A percentile compares a stretch with the other conserved stretches of the same genome.
phyloP scores from a whole-genome alignment of 1,140 invertebrate genomes.

The Zaprionus tsacasi region DNA sequence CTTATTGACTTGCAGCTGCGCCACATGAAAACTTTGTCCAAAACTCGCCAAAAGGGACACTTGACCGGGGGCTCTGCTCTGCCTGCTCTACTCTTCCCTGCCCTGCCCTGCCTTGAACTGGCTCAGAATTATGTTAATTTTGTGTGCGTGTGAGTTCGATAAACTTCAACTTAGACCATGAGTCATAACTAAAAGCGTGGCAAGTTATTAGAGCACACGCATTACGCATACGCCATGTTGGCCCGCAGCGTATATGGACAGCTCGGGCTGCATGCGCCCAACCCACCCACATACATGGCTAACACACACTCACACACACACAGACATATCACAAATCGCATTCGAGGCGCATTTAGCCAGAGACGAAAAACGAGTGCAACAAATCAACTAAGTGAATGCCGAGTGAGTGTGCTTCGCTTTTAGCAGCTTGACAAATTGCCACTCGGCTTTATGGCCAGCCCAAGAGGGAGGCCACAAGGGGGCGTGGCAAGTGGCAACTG shows the following conservation, averaged over 20 bases:
- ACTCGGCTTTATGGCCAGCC: slow-evolving; percentile 48
- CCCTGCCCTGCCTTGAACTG: slow-evolving; percentile 45
- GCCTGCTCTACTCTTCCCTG: neutral
- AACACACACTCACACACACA: slow-evolving; percentile 4
- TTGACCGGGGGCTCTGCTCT: neutral
- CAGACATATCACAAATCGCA: slow-evolving; percentile 70
- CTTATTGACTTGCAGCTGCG: slow-evolving; percentile 76
- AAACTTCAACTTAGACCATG: slow-evolving; percentile 43
- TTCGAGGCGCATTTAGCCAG: slow-evolving; percentile 69
- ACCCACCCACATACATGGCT: slow-evolving; percentile 2
- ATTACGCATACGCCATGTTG: slow-evolving; percentile 63
- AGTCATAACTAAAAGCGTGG: slow-evolving; percentile 60
- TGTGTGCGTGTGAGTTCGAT: slow-evolving; percentile 41
- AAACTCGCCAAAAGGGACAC: slow-evolving; percentile 52
- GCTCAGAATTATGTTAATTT: slow-evolving; percentile 74
- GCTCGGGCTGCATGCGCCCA: slow-evolving; percentile 3
- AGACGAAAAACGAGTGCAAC: slow-evolving; percentile 78
- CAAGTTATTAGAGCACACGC: slow-evolving; percentile 54
- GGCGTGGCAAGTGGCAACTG: neutral
- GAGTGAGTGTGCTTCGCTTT: slow-evolving; percentile 54
- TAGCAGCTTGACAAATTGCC: slow-evolving; percentile 77
- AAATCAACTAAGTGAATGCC: slow-evolving; percentile 72
- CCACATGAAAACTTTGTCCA: slow-evolving; percentile 61
- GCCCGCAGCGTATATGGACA: slow-evolving; percentile 30
- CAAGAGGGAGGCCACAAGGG: neutral